A percentile compares a stretch with the other conserved stretches of the same genome.
These are phyloP conservation scores for Emydocephalus ijimae DNA, from an alignment of 2,113 vertebrate genomes.

Conservation along the genomic window DNA sequence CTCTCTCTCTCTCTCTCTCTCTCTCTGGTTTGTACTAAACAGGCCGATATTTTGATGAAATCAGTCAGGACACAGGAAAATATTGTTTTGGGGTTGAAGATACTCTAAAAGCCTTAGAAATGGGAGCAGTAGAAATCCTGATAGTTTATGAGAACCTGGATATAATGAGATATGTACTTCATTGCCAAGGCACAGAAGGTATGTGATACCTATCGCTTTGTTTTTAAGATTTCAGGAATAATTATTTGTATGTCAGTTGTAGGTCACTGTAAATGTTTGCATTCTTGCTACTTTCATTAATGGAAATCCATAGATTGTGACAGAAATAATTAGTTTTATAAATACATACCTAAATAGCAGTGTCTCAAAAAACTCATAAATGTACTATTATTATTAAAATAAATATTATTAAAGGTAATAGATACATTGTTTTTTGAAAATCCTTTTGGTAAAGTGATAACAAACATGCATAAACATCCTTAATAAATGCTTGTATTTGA, in stretches of 20 bases:
- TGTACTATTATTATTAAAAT: not conserved
- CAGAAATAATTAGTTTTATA: not conserved
- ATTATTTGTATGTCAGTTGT: not conserved
- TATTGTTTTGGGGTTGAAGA: slow-evolving; percentile 99
- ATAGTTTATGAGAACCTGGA: slow-evolving; percentile 99
- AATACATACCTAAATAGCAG: not conserved
- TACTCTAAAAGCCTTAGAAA: slow-evolving; percentile 97
- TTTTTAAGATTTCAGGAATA: not conserved
- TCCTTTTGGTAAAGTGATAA: not conserved
- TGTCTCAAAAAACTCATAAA: not conserved
- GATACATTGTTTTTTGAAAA: not conserved
- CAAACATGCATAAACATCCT: not conserved
- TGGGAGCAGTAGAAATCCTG: slow-evolving; percentile 98
- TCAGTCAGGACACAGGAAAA: slow-evolving; percentile 98
- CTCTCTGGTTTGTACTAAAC: slow-evolving; percentile 16
- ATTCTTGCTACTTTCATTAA: not conserved
- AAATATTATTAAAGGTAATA: not conserved
- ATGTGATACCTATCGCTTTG: slow-evolving; percentile 30
- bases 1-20: not conserved
- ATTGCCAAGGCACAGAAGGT: slow-evolving; percentile 93
- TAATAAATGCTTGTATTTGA: not conserved
- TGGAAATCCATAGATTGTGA: not conserved
- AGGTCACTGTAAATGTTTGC: not conserved
- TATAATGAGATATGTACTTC: slow-evolving; percentile 98
- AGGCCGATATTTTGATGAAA: slow-evolving; percentile 99